A percentile compares a stretch with the other conserved stretches of the same genome.
Conservation (phyloP, 2,797 vertebrate genomes). For the Siniperca undulata region DNA sequence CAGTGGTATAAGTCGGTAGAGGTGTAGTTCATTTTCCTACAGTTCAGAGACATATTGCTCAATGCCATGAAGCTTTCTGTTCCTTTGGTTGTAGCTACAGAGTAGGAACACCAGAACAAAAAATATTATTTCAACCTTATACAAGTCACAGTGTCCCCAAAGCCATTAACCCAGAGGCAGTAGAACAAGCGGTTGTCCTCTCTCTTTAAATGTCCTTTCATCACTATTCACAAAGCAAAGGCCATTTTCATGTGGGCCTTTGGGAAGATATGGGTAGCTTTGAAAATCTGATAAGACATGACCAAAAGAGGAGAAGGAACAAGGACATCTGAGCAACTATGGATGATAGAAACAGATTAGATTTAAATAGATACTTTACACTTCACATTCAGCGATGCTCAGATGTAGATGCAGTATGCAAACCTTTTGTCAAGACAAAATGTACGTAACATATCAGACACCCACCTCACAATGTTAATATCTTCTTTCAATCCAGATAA, state of each 20-base stretch:
- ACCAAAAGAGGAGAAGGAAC: conserved; percentile 10
- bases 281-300: background rate
- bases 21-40: background rate
- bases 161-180: background rate
- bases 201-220: background rate
- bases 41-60: conserved; percentile 5
- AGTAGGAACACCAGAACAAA: background rate
- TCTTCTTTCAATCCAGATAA: conserved; percentile 23
- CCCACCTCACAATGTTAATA: background rate
- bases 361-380: background rate
- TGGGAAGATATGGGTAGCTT: background rate
- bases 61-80: background rate
- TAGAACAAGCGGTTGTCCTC: background rate
- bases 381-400: background rate
- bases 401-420: background rate
- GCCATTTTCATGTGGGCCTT: background rate
- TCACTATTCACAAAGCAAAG: conserved; percentile 15
- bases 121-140: conserved; percentile 1
- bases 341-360: background rate
- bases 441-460: background rate
- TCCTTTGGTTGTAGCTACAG: background rate
- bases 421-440: background rate
- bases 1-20: background rate
- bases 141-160: conserved; percentile 1
- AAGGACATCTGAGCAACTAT: background rate